Evolutionary conservation across 2,888 invertebrate genomes (phyloP).

Genomic region (Congeria kusceri): DNA sequence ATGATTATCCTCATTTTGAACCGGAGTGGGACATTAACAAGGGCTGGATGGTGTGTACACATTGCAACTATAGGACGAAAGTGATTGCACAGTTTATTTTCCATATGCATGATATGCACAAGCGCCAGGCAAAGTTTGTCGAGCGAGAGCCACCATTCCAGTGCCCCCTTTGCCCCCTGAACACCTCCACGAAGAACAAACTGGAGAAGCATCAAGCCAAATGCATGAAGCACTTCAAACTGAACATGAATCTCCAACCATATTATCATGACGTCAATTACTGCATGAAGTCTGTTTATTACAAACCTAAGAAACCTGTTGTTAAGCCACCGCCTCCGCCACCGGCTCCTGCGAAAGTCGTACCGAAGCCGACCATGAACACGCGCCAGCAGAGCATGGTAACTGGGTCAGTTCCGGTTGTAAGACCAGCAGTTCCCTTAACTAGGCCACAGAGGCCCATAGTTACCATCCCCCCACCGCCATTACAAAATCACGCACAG

Average conservation of each 20-base stretch:
- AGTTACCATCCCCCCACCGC: not conserved
- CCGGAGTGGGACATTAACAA: slow-evolving; percentile 59
- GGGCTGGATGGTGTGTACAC: slow-evolving; percentile 90
- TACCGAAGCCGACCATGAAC: slow-evolving; percentile 21
- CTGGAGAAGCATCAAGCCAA: slow-evolving; percentile 94
- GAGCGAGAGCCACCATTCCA: slow-evolving; percentile 95
- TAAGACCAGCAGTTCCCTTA: slow-evolving; percentile 1
- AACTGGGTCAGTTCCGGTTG: not conserved
- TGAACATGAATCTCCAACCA: slow-evolving; percentile 93
- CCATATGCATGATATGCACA: slow-evolving; percentile 96
- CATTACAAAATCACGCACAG: not conserved
- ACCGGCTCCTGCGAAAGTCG: not conserved
- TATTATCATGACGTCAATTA: slow-evolving; percentile 79
- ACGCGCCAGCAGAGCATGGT: slow-evolving; percentile 18
- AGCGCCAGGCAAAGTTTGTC: slow-evolving; percentile 92
- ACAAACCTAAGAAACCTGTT: slow-evolving; percentile 65
- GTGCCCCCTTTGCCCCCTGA: slow-evolving; percentile 96
- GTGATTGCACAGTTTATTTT: slow-evolving; percentile 88
- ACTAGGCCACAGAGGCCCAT: slow-evolving; percentile 10
- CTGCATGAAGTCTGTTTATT: slow-evolving; percentile 78
- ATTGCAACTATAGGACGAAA: slow-evolving; percentile 92
- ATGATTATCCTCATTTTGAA: slow-evolving; percentile 85
- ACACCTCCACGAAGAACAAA: slow-evolving; percentile 96
- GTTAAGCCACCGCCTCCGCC: slow-evolving; percentile 26
- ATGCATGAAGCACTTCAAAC: slow-evolving; percentile 95